Conservation (phyloP, 2,113 vertebrate genomes). For the Oophaga pumilio region DNA sequence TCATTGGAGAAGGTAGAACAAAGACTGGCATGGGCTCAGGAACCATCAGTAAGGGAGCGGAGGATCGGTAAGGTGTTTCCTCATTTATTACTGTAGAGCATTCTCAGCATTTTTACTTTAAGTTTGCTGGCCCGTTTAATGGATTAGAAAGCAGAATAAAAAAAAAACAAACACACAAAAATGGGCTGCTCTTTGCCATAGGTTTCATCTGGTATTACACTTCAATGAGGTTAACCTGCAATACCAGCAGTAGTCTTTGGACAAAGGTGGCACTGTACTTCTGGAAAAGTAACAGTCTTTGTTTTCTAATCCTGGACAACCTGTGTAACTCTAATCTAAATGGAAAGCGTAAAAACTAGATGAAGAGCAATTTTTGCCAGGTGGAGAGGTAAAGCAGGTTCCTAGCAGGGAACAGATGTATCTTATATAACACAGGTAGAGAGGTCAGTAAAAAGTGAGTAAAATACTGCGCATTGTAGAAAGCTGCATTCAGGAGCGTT, state of each 20-base stretch:
- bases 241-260: neutral
- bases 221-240: neutral
- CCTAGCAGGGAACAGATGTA: neutral
- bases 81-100: no score
- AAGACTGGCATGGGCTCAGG: no score
- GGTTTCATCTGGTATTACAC: no score
- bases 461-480: neutral
- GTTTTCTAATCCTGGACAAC: neutral
- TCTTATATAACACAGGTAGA: neutral
- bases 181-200: no score
- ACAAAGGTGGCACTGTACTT: neutral
- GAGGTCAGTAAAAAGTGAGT: conserved; percentile 20
- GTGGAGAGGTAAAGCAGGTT: neutral
- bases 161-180: no score
- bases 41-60: no score
- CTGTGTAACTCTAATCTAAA: neutral
- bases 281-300: neutral
- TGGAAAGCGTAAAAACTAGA: neutral
- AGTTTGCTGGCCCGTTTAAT: no score
- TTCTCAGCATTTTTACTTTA: no score
- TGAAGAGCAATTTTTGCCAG: neutral
- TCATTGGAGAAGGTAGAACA: no score
- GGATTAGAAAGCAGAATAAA: no score
- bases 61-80: no score
- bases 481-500: conserved; percentile 1